phyloP scores from a whole-genome alignment of 2,797 vertebrate species.

The Dromococcyx pavoninus region DNA sequence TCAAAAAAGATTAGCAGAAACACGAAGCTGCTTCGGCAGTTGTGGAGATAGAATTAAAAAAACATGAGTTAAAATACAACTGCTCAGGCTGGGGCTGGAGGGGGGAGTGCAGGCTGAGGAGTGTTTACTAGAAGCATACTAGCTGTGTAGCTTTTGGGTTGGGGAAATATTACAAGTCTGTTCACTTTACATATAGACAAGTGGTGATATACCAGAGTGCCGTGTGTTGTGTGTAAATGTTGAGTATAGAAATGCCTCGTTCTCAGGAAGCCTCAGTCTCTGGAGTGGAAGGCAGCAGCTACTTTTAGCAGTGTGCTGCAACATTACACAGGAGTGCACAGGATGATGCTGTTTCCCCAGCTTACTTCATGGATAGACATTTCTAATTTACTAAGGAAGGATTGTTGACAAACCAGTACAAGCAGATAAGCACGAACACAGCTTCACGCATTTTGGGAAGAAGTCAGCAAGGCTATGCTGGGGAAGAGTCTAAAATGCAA shows the following conservation, averaged over 20 bases:
- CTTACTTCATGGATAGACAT: neutral
- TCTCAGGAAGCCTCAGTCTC: conserved; percentile 28
- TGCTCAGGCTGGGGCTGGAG: neutral
- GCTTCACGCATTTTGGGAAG: neutral
- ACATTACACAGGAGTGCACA: neutral
- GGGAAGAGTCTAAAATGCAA: neutral
- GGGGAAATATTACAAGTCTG: neutral
- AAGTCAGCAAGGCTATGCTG: neutral
- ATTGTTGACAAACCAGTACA: neutral
- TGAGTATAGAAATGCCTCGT: neutral
- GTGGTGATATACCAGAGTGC: neutral
- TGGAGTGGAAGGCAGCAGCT: conserved; percentile 43
- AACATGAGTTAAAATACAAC: conserved; percentile 16
- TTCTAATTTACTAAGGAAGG: neutral
- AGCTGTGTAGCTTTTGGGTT: neutral
- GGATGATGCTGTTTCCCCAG: neutral
- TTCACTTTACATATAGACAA: neutral
- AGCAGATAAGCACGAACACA: neutral
- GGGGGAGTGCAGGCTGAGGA: neutral
- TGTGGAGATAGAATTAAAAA: conserved; percentile 3
- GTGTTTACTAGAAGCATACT: neutral
- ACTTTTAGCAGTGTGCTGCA: conserved; percentile 47
- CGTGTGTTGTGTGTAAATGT: accelerated
- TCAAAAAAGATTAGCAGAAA: conserved; percentile 21
- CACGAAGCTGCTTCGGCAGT: neutral